Base-by-base conservation (phyloP, 2,888 invertebrate species). In the Nephrotoma flavescens region DNA sequence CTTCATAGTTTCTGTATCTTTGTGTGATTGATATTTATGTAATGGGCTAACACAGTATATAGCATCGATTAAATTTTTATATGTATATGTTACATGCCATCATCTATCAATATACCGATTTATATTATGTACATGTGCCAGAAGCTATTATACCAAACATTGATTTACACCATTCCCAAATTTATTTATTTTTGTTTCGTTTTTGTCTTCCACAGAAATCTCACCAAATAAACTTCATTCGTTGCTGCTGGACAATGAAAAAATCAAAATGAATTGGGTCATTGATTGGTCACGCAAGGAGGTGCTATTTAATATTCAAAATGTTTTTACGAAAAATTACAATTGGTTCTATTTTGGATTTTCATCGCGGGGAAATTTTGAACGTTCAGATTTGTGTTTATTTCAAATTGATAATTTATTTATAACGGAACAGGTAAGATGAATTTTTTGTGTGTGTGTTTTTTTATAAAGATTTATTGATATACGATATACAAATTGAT, bases 321-420 rank as follows among this genome's bases (percentile, higher is more conserved):
- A 92, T 87, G 91, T 91, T 11, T 92, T 92, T 88, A 90, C 90
- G 86, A 90, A 90, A 88, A 89, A 91, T 87, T 91, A 91, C 89
- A 93, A 93, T 86, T 97, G 97, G 97, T 95, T 97, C 89, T 97
- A 96, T 0, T 89, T 97, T 86, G 97, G 97, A 47, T 97, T 97
- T 92, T 97, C 97, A 0, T 94, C 96, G 89, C 94, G 96, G 87
- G 97, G 97, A 0, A 93, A 94, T 85, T 89, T 94, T 3, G 93
- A 93, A 87, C 94, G 94, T 83, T 96, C 97, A 0, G 97, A 98
- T 92, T 94, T 96, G 87, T 97, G 97, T 89, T 92, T 97, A 85
- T 92, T 96, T 87, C 96, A 96, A 95, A 93, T 94, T 86, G 95
- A 96, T 89, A 87, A 87, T 42, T 42, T 83, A 71, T 87, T 87